These are phyloP conservation scores for Pyrrhosoma nymphula DNA, from an alignment of 2,888 invertebrate species.

Conservation along the genomic window DNA sequence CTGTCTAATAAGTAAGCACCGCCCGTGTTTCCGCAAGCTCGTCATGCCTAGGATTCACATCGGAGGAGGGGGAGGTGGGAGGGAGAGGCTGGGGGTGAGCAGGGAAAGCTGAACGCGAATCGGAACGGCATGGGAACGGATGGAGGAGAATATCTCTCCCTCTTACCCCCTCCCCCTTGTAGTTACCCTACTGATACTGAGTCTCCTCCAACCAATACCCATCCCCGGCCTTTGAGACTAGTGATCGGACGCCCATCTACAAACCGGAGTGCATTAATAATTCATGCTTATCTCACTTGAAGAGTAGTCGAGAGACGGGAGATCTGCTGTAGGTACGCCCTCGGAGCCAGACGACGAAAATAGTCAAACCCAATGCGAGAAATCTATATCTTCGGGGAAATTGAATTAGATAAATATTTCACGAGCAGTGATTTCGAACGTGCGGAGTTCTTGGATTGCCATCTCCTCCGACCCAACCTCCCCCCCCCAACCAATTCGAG, in stretches of 20 bases:
- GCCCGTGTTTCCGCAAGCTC: background rate
- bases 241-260: background rate
- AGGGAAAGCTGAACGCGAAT: background rate
- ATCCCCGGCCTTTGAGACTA: background rate
- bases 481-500: too few relatives aligned
- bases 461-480: too few relatives aligned
- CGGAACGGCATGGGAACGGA: background rate
- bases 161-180: background rate
- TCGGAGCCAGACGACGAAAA: background rate
- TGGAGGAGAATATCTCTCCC: background rate
- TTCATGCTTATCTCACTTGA: background rate
- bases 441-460: background rate
- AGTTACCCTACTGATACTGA: background rate
- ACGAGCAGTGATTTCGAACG: background rate
- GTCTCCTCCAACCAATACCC: background rate
- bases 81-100: background rate
- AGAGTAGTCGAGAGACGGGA: background rate
- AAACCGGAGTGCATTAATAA: background rate
- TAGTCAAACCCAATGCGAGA: background rate
- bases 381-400: background rate
- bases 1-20: conserved; percentile 2
- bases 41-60: background rate
- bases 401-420: background rate
- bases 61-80: background rate
- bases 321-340: background rate